Conservation (phyloP, 2,797 vertebrate species). For the Rhynchonycteris naso region DNA sequence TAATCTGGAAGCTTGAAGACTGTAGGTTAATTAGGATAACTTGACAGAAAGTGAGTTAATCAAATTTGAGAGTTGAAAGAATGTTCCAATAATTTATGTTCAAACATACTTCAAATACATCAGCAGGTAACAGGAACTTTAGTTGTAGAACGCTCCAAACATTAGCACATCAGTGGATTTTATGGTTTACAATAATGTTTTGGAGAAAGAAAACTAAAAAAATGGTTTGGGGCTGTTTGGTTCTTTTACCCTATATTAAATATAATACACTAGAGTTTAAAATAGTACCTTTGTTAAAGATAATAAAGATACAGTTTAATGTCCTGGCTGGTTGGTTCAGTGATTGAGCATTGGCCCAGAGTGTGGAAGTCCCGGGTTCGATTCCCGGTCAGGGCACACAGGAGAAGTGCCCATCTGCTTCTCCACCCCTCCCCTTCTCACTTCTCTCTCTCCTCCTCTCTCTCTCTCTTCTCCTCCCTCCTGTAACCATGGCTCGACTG, state of each 20-base stretch:
- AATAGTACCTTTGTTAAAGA: neutral
- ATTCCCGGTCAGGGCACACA: too few relatives aligned
- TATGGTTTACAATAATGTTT: constrained; percentile 25
- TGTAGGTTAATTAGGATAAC: constrained; percentile 67
- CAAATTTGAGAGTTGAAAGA: constrained; percentile 71
- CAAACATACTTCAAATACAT: constrained; percentile 49
- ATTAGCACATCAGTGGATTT: neutral
- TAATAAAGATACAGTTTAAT: neutral
- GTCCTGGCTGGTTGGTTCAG: too few relatives aligned
- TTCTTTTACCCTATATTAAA: constrained; percentile 11
- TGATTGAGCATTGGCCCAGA: too few relatives aligned
- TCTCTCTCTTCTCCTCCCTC: too few relatives aligned
- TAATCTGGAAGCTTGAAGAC: constrained; percentile 52
- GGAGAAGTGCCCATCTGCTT: too few relatives aligned
- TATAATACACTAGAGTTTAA: constrained; percentile 35
- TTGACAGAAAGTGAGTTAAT: constrained; percentile 69
- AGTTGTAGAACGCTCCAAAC: neutral
- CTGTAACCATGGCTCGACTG: too few relatives aligned
- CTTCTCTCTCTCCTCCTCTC: too few relatives aligned
- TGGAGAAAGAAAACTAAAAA: constrained; percentile 12
- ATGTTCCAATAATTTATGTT: constrained; percentile 61
- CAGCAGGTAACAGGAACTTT: constrained; percentile 21
- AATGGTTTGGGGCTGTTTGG: constrained; percentile 21
- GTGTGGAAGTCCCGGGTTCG: too few relatives aligned
- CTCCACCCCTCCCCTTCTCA: too few relatives aligned